A percentile compares a stretch with the other conserved stretches of the same genome.
Conservation (phyloP, 2,113 vertebrate genomes). For the Bos indicus region DNA sequence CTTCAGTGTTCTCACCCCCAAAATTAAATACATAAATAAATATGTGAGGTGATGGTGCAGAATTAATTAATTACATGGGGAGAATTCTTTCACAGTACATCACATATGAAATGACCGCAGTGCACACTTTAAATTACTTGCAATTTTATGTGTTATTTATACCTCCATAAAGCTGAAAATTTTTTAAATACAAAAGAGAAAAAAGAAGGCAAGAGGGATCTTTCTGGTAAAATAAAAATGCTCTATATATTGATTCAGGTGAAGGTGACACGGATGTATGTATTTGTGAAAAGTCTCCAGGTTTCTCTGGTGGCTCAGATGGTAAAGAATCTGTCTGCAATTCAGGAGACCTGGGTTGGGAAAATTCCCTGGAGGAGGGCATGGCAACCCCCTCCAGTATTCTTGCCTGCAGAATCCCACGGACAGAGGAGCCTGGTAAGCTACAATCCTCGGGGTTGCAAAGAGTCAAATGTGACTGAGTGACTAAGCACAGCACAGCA, state of each 20-base stretch:
- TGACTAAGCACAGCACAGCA: not conserved
- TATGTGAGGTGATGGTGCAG: not conserved
- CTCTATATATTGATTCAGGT: not conserved
- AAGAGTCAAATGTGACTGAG: not conserved
- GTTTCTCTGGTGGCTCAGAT: not conserved
- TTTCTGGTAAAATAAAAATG: not conserved
- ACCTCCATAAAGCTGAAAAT: not conserved
- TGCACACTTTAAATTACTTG: not conserved
- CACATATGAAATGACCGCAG: not conserved
- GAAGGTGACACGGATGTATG: accelerated
- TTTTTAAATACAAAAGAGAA: not conserved
- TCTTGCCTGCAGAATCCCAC: not conserved
- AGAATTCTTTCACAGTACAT: not conserved
- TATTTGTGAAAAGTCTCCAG: not conserved
- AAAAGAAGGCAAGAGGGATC: not conserved
- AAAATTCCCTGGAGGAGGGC: not conserved
- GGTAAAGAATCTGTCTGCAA: not conserved
- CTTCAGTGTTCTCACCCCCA: not conserved
- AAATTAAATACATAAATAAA: not conserved
- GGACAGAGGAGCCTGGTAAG: not conserved
- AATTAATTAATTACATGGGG: not conserved
- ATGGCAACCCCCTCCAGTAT: not conserved
- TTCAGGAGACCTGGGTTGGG: not conserved
- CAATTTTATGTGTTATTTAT: not conserved
- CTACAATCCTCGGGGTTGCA: not conserved